Evolutionary conservation across 2,113 vertebrate genomes (phyloP).

Genomic region (Zosterops japonicus): DNA sequence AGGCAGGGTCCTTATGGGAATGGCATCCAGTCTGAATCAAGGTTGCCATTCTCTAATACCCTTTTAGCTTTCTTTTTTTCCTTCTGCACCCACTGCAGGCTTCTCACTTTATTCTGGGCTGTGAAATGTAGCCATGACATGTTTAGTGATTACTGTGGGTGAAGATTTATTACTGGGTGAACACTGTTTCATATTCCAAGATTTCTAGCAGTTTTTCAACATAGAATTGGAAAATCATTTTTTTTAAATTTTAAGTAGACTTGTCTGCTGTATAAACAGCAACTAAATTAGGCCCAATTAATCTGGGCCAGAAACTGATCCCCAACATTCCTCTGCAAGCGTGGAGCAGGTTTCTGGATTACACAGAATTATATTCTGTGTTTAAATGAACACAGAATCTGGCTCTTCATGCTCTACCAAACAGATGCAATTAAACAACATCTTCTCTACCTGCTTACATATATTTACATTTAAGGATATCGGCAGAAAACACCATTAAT

Average conservation of each 20-base stretch:
- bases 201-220: background rate
- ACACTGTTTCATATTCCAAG: background rate
- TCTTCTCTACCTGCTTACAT: background rate
- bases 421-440: background rate
- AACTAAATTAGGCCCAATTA: background rate
- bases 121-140: background rate
- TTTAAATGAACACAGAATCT: background rate
- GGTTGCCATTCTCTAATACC: background rate
- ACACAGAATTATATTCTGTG: background rate
- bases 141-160: background rate
- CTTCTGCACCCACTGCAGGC: background rate
- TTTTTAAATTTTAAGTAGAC: background rate
- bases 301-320: background rate
- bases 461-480: slow-evolving; percentile 50
- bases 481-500: slow-evolving; percentile 40
- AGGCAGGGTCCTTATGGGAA: background rate
- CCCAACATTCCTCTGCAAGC: background rate
- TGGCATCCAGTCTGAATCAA: background rate
- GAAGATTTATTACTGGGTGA: background rate
- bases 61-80: background rate
- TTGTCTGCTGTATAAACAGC: background rate
- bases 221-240: background rate
- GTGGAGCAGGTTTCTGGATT: background rate
- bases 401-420: background rate
- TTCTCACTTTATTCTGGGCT: background rate